A percentile compares a stretch with the other conserved stretches of the same genome.
phyloP scores from a whole-genome alignment of 2,888 invertebrate genomes.

The Drosophila melanosoma region DNA sequence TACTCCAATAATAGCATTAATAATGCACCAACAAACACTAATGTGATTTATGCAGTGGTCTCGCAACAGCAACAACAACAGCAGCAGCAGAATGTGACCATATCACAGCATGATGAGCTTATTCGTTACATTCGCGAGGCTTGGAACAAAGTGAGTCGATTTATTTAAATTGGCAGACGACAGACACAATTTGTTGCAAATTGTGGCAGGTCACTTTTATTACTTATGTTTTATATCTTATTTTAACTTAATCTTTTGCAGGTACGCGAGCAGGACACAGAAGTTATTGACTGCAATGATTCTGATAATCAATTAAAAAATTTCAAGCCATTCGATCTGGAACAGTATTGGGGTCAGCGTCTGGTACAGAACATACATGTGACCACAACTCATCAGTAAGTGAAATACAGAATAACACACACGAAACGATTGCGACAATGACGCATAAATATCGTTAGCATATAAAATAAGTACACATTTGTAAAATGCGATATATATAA shows the following conservation, averaged over 20 bases:
- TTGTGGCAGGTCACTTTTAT: conserved; percentile 52
- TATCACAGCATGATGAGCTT: conserved; percentile 89
- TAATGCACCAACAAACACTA: conserved; percentile 56
- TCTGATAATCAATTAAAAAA: conserved; percentile 88
- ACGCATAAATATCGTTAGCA: conserved; percentile 50
- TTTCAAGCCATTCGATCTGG: conserved; percentile 92
- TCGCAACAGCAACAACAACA: conserved; percentile 49
- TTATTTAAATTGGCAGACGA: neutral
- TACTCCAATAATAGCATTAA: conserved; percentile 74
- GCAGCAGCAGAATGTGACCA: conserved; percentile 66
- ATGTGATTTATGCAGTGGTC: conserved; percentile 48
- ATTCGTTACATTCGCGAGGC: conserved; percentile 92
- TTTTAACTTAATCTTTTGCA: conserved; percentile 35
- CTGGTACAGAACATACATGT: conserved; percentile 88
- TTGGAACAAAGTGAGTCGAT: conserved; percentile 88
- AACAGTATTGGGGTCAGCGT: conserved; percentile 91
- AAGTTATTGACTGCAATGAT: conserved; percentile 82
- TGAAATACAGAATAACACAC: conserved; percentile 16
- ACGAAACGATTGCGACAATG: conserved; percentile 47
- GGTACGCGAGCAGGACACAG: conserved; percentile 87
- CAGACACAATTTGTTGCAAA: conserved; percentile 27
- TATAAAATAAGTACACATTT: conserved; percentile 45
- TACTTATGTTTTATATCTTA: conserved; percentile 1
- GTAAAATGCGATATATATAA: conserved; percentile 37
- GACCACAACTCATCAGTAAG: conserved; percentile 71